Evolutionary conservation across 1,140 invertebrate species (phyloP).

Genomic region (Scaptomyza hsui): DNA sequence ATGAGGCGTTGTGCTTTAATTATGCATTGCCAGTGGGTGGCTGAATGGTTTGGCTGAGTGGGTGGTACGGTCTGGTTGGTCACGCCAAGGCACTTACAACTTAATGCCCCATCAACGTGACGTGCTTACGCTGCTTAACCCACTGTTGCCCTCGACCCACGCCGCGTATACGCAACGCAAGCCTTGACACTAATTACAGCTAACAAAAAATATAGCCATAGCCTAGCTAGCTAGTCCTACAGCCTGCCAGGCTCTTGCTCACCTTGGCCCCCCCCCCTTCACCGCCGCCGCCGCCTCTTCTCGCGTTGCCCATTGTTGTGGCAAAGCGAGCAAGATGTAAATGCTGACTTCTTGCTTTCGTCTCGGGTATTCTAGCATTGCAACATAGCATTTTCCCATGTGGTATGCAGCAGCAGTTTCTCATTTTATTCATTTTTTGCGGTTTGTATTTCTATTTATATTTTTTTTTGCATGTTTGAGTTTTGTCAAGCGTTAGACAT

Average conservation of each 20-base stretch:
- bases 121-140: constrained; percentile 50
- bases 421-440: neutral
- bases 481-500: too few relatives aligned
- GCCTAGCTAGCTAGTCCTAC: constrained; percentile 28
- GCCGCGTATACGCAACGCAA: constrained; percentile 48
- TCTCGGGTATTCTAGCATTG: constrained; percentile 53
- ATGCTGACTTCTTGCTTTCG: constrained; percentile 13
- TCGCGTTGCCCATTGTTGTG: constrained; percentile 6
- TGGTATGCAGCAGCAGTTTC: constrained; percentile 15
- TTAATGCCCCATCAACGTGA: constrained; percentile 75
- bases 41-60: neutral
- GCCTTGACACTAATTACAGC: constrained; percentile 77
- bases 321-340: neutral
- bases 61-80: constrained; percentile 30
- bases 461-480: neutral
- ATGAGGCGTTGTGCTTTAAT: constrained; percentile 73
- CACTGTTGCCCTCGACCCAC: constrained; percentile 25
- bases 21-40: constrained; percentile 55
- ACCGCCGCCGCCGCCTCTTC: too few relatives aligned
- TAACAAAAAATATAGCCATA: constrained; percentile 41
- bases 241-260: constrained; percentile 9
- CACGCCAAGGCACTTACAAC: constrained; percentile 68
- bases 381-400: constrained; percentile 35
- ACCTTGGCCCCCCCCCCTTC: constrained; percentile 12
- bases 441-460: constrained; percentile 2